Conservation (phyloP, 2,888 invertebrate species). For the Doris montereyensis region DNA sequence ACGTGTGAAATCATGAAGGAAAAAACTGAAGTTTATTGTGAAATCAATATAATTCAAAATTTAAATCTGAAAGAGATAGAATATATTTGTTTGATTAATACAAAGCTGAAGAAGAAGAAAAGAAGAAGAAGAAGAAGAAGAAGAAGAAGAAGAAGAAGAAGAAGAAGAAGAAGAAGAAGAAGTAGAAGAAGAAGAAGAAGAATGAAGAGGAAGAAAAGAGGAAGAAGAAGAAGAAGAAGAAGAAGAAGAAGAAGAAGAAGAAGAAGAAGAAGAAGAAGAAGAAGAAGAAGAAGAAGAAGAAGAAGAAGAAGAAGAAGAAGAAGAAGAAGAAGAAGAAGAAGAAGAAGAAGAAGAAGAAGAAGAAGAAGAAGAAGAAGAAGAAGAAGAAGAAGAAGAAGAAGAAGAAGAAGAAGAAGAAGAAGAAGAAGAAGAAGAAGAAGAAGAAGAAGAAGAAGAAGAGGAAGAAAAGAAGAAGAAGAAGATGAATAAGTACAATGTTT, state of each 20-base stretch:
- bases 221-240: neutral
- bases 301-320: neutral
- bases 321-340: neutral
- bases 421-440: neutral
- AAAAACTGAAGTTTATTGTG: too few species aligned
- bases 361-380: slow-evolving; percentile 4
- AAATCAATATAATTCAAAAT: too few species aligned
- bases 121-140: too few species aligned
- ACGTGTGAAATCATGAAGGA: too few species aligned
- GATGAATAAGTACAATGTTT: too few species aligned
- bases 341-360: neutral
- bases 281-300: neutral
- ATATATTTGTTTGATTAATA: too few species aligned
- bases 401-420: neutral
- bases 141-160: too few species aligned
- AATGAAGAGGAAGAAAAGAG: neutral
- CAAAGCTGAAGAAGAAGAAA: too few species aligned
- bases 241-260: neutral
- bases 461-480: neutral
- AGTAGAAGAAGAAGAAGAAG: neutral
- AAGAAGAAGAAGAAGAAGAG: neutral
- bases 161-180: too few species aligned
- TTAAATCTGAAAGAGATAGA: too few species aligned
- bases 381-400: slow-evolving; percentile 11
- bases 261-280: neutral